phyloP scores from a whole-genome alignment of 2,113 vertebrate genomes.

The Cephalopterus ornatus region DNA sequence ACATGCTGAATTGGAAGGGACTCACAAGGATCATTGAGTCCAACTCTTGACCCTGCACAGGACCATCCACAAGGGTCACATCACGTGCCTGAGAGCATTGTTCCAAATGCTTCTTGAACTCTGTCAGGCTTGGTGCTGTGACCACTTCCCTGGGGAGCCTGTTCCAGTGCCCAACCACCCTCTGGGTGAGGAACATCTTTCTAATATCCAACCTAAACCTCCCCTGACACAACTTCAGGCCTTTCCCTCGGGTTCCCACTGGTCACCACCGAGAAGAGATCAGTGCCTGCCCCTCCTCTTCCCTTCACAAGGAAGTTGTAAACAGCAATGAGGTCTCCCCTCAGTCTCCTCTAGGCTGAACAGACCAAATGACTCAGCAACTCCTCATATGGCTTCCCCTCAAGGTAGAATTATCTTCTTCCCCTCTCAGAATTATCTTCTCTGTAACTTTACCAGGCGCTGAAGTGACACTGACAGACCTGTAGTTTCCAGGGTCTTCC shows the following conservation, averaged over 20 bases:
- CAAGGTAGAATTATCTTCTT: not conserved
- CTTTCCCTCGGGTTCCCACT: not conserved
- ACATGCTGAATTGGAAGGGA: not conserved
- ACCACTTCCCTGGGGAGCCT: not conserved
- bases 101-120: not conserved
- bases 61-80: not conserved
- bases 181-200: not conserved
- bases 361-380: not conserved
- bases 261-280: not conserved
- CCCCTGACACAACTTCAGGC: not conserved
- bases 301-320: not conserved
- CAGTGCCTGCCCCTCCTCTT: not conserved
- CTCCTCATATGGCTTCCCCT: not conserved
- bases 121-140: not conserved
- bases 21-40: not conserved
- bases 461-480: not conserved
- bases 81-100: not conserved
- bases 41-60: not conserved
- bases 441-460: not conserved
- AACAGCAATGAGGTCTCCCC: not conserved
- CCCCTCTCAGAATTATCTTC: not conserved
- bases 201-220: not conserved
- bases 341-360: not conserved
- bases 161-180: not conserved
- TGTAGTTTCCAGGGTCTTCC: not conserved